Evolutionary conservation across 2,888 invertebrate genomes (phyloP), one percentile per base, ranked within the genome.

Genomic region (Limnephilus rhombicus): DNA sequence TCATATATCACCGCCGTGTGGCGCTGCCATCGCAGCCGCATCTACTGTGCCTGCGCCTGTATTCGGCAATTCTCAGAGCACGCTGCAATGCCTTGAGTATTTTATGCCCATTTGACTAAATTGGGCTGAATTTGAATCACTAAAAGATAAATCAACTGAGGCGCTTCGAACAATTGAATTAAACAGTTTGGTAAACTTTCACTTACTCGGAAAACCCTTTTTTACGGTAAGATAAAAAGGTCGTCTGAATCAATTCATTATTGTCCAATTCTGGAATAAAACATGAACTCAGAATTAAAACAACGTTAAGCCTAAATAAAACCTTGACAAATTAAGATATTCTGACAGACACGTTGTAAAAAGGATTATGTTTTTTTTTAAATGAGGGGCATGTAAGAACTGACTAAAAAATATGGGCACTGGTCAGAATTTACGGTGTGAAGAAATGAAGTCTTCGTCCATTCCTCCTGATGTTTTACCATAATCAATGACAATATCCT

Each of bases 1-100:
- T 34, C 31, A 37, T 37, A 80, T 88, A 34, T 88, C 88, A 88
- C 68, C 88, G 88, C 37, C 68, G 68, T 80, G 88, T 88, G 88
- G 88, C 88, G 88, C 88, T 87, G 53, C 49, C 37, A 45, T 31
- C 31, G 80, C 53, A 0, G 68, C 34, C 68, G 9, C 68, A 37
- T 24, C 34, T 81, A 31, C 41, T 85, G 24, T 68, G 3, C 80
- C n/a, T 31, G 37, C 80, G 88, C 88, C 88, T 89, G 80, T 80
- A 31, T 31, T 80, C 68, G 18, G 80, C 80, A 37, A 89, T 45
- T 24, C 29, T 31, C 86, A 41, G 49, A 86, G 29, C 86, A 87
- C 37, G 85, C 31, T 34, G 82, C 68, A n/a, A 68, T 68, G 68
- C 68, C 68, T 68, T n/a, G 24, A 24, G 68, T 68, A 68, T n/a